Percentiles rank a stretch among this genome's conserved stretches.
Evolutionary conservation across 2,888 invertebrate genomes (phyloP).

Genomic region (Diarsia brunnea): DNA sequence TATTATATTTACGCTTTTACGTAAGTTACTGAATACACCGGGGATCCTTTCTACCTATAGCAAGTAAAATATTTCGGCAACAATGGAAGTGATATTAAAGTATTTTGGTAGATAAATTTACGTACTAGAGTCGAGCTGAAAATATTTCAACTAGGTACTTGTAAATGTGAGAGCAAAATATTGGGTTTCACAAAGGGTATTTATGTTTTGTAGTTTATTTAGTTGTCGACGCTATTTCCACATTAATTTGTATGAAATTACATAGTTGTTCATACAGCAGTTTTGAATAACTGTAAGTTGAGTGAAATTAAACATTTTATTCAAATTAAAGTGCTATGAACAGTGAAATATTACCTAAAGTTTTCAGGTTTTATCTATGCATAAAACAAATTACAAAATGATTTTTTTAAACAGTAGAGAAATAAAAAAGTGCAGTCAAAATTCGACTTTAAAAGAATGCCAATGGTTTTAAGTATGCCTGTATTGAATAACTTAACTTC

Average conservation of each 20-base stretch:
- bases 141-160: conserved; percentile 22
- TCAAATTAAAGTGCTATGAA: neutral
- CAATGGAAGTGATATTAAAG: conserved; percentile 32
- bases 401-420: too few species aligned
- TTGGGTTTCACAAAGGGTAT: conserved; percentile 47
- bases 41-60: conserved; percentile 19
- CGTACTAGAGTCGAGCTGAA: conserved; percentile 22
- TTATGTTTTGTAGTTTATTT: conserved; percentile 29
- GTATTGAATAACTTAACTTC: neutral
- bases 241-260: conserved; percentile 26
- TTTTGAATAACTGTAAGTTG: neutral
- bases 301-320: neutral
- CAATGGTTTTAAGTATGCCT: neutral
- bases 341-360: neutral
- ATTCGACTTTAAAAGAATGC: neutral
- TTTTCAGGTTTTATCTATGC: neutral
- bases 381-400: neutral
- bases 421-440: neutral
- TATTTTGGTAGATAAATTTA: conserved; percentile 33
- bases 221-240: conserved; percentile 23
- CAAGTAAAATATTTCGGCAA: conserved; percentile 15
- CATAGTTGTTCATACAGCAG: neutral
- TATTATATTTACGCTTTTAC: conserved; percentile 48
- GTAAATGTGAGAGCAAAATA: conserved; percentile 25
- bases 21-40: conserved; percentile 33